Conservation (phyloP, 2,113 vertebrate species). For the Abramis brama region DNA sequence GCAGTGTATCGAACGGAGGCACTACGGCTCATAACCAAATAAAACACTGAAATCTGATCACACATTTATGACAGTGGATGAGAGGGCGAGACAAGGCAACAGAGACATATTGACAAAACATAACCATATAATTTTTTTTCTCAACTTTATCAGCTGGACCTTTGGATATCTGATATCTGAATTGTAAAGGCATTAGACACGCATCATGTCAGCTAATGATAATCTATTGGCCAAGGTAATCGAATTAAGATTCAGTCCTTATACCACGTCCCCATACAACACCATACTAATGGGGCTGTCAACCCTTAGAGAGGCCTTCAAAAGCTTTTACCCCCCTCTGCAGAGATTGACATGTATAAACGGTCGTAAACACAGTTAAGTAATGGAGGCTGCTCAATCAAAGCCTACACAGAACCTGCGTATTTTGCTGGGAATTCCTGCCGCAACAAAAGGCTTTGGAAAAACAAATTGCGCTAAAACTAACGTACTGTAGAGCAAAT, state of each 20-base stretch:
- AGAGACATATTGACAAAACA: slow-evolving; percentile 19
- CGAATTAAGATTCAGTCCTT: slow-evolving; percentile 25
- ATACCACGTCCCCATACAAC: neutral
- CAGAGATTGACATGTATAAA: slow-evolving; percentile 25
- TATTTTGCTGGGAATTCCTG: neutral
- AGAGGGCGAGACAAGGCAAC: neutral
- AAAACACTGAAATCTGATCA: slow-evolving; percentile 26
- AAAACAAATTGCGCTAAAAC: neutral
- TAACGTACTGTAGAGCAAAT: neutral
- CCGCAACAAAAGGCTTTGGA: neutral
- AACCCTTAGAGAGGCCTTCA: slow-evolving; percentile 40
- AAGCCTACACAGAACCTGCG: neutral
- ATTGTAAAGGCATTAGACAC: neutral
- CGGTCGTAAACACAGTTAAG: slow-evolving; percentile 12
- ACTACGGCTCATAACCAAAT: slow-evolving; percentile 24
- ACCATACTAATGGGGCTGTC: slow-evolving; percentile 33
- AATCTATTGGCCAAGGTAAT: slow-evolving; percentile 10
- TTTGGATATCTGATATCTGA: neutral
- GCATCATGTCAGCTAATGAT: neutral
- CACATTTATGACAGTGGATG: neutral
- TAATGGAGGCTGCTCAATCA: slow-evolving; percentile 7
- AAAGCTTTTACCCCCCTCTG: slow-evolving; percentile 36
- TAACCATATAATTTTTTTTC: neutral
- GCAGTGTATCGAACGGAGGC: slow-evolving; percentile 17
- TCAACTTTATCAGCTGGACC: neutral